Conservation (phyloP, 2,113 vertebrate genomes). For the Vombatus ursinus region DNA sequence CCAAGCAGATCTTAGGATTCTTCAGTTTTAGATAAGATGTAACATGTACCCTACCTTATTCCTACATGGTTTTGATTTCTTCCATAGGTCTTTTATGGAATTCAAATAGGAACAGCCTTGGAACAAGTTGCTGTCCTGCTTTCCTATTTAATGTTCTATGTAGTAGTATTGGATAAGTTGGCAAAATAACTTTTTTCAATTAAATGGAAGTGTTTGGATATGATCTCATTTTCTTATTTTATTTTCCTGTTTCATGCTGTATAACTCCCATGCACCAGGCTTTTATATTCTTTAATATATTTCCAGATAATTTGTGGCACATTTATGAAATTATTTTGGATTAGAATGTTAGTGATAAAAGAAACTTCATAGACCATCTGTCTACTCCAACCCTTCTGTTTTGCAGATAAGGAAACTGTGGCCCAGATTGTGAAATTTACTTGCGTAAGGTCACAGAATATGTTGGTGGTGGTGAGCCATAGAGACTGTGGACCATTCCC, state of each 20-base stretch:
- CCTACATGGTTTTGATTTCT: neutral
- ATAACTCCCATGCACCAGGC: neutral
- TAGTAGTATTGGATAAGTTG: neutral
- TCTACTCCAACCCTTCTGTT: too few relatives aligned
- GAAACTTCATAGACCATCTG: too few relatives aligned
- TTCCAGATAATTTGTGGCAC: too few relatives aligned
- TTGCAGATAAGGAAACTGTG: too few relatives aligned
- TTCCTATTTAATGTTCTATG: neutral
- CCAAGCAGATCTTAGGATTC: too few relatives aligned
- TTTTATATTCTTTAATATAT: neutral
- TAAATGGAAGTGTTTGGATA: neutral
- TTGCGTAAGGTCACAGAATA: neutral
- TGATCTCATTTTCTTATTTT: neutral
- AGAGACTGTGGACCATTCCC: neutral
- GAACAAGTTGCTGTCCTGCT: neutral
- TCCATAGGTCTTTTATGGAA: neutral
- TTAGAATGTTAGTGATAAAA: too few relatives aligned
- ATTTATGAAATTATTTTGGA: too few relatives aligned
- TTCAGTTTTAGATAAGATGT: too few relatives aligned
- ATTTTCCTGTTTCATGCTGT: neutral
- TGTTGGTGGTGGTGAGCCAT: neutral
- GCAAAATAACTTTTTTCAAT: neutral
- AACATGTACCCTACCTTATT: neutral
- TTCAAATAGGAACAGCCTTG: neutral
- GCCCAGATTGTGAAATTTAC: neutral